Evolutionary conservation across 2,113 vertebrate genomes (phyloP).

Genomic region (Pelobates fuscus): DNA sequence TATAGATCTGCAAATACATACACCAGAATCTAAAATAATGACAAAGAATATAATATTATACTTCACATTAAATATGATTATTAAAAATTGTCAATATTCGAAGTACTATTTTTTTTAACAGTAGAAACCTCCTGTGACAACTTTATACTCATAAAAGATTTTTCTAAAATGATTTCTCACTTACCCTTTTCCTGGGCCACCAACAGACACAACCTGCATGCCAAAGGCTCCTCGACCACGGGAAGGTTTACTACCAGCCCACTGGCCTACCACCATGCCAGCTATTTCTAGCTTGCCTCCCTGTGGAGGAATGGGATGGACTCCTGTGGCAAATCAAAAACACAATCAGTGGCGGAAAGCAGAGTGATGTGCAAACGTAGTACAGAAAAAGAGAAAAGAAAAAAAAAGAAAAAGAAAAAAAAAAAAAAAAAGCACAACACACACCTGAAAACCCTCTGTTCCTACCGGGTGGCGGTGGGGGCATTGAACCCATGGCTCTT

Average conservation of each 20-base stretch:
- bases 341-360: neutral
- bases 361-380: too few species aligned
- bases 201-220: slow-evolving; percentile 88
- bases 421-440: slow-evolving; percentile 22
- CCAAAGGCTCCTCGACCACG: slow-evolving; percentile 84
- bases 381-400: too few species aligned
- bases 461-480: slow-evolving; percentile 73
- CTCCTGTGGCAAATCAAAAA: slow-evolving; percentile 63
- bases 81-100: too few species aligned
- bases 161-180: too few species aligned
- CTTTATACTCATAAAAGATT: too few species aligned
- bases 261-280: slow-evolving; percentile 91
- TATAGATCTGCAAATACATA: too few species aligned
- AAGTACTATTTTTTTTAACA: too few species aligned
- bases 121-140: too few species aligned
- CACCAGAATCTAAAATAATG: too few species aligned
- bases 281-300: slow-evolving; percentile 92
- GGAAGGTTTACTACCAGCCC: slow-evolving; percentile 86
- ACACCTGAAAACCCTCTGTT: slow-evolving; percentile 84
- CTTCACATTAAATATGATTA: too few species aligned
- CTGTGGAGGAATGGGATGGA: slow-evolving; percentile 88
- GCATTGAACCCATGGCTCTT: slow-evolving; percentile 77
- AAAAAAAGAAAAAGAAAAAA: too few species aligned
- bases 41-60: too few species aligned
- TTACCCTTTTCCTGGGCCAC: slow-evolving; percentile 84